phyloP scores from a whole-genome alignment of 2,113 vertebrate genomes.

The Lynx canadensis region DNA sequence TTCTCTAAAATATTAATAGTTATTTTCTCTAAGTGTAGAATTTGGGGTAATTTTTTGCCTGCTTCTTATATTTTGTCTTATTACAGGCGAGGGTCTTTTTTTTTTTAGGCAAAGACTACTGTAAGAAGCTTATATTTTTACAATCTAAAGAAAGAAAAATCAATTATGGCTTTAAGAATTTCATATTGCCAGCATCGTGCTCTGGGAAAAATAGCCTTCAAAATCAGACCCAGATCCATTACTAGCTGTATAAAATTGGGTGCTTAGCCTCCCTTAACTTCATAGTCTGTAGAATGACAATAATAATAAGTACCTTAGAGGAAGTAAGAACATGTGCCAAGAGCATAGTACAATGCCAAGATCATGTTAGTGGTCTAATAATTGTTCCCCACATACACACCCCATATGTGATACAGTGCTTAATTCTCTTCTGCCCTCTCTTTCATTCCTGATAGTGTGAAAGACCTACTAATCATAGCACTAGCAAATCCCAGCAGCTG shows the following conservation, averaged over 20 bases:
- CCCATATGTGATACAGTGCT: background rate
- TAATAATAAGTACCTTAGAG: background rate
- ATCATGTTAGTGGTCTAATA: background rate
- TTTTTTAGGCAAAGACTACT: background rate
- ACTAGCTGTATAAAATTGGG: background rate
- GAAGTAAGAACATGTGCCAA: background rate
- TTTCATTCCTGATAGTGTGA: slow-evolving; percentile 4
- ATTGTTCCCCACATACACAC: background rate
- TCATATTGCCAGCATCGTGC: background rate
- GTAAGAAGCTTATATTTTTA: background rate
- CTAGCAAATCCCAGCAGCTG: background rate
- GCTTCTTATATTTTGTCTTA: background rate
- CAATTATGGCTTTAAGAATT: background rate
- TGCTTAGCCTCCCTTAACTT: background rate
- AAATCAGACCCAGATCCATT: background rate
- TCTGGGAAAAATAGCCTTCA: background rate
- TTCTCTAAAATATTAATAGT: background rate
- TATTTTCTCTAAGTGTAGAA: background rate
- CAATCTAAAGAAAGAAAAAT: slow-evolving; percentile 34
- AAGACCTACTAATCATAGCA: background rate
- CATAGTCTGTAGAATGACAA: background rate
- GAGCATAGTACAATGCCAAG: background rate
- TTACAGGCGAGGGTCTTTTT: background rate
- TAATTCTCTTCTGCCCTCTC: background rate
- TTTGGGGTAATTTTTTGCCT: background rate